Conservation (phyloP, 2,113 vertebrate genomes). For the Cephalopholis sonnerati region DNA sequence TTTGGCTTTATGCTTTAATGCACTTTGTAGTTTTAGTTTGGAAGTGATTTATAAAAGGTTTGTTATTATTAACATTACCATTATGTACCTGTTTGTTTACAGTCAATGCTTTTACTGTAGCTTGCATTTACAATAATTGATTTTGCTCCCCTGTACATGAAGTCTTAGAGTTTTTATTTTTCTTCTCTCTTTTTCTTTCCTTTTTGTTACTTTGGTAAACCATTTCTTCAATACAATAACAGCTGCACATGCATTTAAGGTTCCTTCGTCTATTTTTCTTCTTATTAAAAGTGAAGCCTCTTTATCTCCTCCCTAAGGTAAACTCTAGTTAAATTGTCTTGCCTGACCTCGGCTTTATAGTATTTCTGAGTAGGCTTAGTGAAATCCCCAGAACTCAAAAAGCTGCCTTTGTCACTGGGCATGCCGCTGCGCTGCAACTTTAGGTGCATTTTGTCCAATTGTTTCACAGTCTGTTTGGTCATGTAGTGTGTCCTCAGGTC, state of each 20-base stretch:
- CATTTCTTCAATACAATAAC: not conserved
- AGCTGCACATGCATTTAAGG: not conserved
- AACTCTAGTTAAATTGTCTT: conserved; percentile 45
- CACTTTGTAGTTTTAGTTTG: not conserved
- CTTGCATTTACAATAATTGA: not conserved
- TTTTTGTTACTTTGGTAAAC: not conserved
- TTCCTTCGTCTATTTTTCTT: not conserved
- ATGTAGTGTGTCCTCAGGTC: conserved; percentile 21
- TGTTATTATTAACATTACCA: not conserved
- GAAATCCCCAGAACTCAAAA: conserved; percentile 39
- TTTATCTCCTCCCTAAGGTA: conserved; percentile 35
- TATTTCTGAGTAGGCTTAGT: conserved; percentile 39
- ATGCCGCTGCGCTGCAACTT: not conserved
- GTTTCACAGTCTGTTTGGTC: conserved; percentile 18
- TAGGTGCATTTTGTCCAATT: conserved; percentile 22
- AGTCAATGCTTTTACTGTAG: not conserved
- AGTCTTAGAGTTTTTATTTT: not conserved
- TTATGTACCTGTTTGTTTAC: not conserved
- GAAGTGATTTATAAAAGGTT: not conserved
- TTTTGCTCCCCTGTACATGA: not conserved
- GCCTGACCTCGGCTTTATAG: conserved; percentile 36
- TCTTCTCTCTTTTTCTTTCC: not conserved
- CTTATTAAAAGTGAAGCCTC: conserved; percentile 20
- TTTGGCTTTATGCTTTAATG: too few relatives aligned
- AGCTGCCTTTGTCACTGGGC: not conserved